Base-by-base conservation (phyloP, 2,888 invertebrate species). In the Pediacus dermestoides region DNA sequence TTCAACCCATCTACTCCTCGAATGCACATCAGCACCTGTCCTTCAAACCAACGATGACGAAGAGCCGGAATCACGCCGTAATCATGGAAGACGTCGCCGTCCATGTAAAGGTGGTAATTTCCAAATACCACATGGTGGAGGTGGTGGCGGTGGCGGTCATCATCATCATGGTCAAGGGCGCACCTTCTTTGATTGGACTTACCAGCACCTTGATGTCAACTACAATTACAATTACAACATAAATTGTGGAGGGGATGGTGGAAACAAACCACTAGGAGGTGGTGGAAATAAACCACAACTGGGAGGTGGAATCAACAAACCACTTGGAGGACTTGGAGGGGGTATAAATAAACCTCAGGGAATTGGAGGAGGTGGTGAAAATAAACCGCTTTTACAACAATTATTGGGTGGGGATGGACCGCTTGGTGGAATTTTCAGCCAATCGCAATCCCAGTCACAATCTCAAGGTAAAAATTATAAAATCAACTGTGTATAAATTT, bases 181-280 rank as follows among this genome's bases (percentile, higher is more conserved):
- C 21, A 60, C 59, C 2, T 61, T 63, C 33, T 47, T 63, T 8
- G 62, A 61, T 30, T 51, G 50, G 53, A 40, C 39, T 30, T 43
- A 56, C 3, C 52, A 55, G 34, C 52, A 52, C 21, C 22, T 55
- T 10, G 57, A 63, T 34, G 47, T 61, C 2, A 57, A 52, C 34
- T 53, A 60, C 37, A 58, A 60, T 42, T 53, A 61, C 34, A 52
- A 58, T 18, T 53, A 57, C 37, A 58, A 60, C 33, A 52, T 56
- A 34, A 58, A 60, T 32, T 53, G 60, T 16, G 52, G 60, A 27
- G 60, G 61, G 34, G 53, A 50, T 1, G 50, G 52, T 3, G 39
- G 42, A 15, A 42, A 45, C 8, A 45, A 35, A 4, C 6, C 6
- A 7, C n/a, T 18, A n/a, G 36, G 43, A 9, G 48, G 44, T 10